Base-by-base conservation (phyloP, 2,113 vertebrate species). In the human (Homo sapiens) region DNA sequence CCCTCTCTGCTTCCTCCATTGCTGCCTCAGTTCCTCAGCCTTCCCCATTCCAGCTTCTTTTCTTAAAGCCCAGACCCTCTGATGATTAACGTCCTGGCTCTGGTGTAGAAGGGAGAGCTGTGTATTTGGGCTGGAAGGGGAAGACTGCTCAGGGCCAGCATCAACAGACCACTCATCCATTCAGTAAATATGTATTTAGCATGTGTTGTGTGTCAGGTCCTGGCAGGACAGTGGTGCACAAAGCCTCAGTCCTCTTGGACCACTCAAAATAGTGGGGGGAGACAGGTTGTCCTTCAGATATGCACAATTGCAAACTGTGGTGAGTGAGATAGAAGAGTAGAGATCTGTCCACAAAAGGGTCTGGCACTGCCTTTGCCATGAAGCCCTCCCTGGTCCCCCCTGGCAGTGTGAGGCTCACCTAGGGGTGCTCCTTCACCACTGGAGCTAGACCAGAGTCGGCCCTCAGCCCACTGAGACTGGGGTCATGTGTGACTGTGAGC, bases 221-320 rank as follows among this genome's bases (percentile, higher is more conserved):
- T 85, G 90, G 78, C 75, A 16, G 5, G 14, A 66, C 22, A 5
- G 55, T 4, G 30, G 18, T 70, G 70, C 48, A 50, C 76, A 66
- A 70, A 78, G 66, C 35, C 43, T 66, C 17, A 0, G 23, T 61
- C 73, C 80, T 88, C 68, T 64, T 61, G 32, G 55, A 50, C 10
- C 64, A 0, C 43, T 76, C 18, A 0, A 8, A 83, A 61, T 83
- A 91, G n/a, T 50, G 27, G 27, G 6, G 6, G 2, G 66, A 80
- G 94, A 59, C 90, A 57, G 70, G 38, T 73, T 73, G 50, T 86
- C 89, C 92, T 82, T 88, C 85, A 94, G 66, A 70, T 86, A 85
- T 1, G 17, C 38, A 30, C 78, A 81, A 45, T 79, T 92, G 85
- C 80, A 32, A 45, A n/a, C 8, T 17, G 22, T 45, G 40, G 68